Conservation (phyloP, 2,113 vertebrate genomes). For the Odocoileus hemionus region DNA sequence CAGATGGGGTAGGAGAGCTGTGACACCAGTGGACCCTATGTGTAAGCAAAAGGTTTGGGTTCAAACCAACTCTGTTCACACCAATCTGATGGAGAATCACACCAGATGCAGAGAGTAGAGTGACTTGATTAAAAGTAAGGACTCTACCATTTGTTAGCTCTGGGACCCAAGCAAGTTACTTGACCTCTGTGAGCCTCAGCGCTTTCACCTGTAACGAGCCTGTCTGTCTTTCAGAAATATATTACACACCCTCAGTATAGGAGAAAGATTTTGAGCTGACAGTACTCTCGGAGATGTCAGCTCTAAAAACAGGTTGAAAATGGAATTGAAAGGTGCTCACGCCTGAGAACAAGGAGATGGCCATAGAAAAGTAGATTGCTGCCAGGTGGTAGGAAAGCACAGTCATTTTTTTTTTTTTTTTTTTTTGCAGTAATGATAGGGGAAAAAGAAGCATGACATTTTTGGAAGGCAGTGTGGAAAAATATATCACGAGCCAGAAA, state of each 20-base stretch:
- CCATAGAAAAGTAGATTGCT: background rate
- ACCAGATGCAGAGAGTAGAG: background rate
- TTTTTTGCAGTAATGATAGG: background rate
- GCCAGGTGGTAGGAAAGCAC: background rate
- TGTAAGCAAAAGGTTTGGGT: background rate
- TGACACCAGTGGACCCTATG: background rate
- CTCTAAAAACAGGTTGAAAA: conserved; percentile 5
- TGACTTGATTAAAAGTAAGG: background rate
- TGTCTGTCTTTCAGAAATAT: background rate
- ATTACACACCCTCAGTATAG: background rate
- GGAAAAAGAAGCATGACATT: conserved; percentile 4
- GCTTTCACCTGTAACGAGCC: background rate
- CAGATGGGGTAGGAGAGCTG: background rate
- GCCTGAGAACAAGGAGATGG: background rate
- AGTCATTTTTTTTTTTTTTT: background rate
- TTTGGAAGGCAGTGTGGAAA: conserved; percentile 71
- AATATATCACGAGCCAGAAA: conserved; percentile 66
- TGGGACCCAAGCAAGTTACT: background rate
- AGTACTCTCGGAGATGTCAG: background rate
- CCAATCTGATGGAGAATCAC: background rate
- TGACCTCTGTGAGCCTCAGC: background rate
- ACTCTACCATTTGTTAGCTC: background rate
- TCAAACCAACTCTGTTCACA: background rate
- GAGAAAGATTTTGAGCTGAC: background rate
- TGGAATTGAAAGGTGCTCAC: background rate